These are phyloP conservation scores for Ceratosolen fusciceps DNA, from an alignment of 1,140 invertebrate species.

Conservation along the genomic window DNA sequence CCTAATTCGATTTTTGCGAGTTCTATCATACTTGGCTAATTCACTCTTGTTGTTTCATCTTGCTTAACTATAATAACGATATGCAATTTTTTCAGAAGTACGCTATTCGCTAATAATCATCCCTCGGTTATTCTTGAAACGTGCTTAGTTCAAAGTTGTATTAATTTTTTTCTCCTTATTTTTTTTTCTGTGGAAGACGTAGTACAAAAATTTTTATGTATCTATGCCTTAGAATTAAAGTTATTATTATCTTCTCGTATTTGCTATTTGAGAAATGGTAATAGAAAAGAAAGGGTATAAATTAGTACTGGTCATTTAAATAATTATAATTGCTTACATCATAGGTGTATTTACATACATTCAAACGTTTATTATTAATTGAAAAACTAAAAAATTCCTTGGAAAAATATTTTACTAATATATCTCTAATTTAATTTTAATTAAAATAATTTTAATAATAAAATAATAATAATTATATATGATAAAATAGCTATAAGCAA, in stretches of 20 bases:
- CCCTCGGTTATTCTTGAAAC: conserved; percentile 5
- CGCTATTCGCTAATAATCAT: background rate
- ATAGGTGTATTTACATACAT: background rate
- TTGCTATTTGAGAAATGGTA: background rate
- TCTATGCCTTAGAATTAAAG: background rate
- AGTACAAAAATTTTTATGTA: background rate
- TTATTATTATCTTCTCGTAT: background rate
- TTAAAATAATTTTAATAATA: too few relatives aligned
- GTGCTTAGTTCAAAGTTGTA: background rate
- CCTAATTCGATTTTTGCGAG: conserved; percentile 28
- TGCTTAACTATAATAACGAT: too few relatives aligned
- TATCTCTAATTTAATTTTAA: too few relatives aligned
- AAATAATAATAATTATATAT: too few relatives aligned
- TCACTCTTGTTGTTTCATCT: background rate
- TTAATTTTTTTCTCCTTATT: background rate
- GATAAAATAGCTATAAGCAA: too few relatives aligned
- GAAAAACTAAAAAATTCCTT: background rate
- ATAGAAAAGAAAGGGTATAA: background rate
- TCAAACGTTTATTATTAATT: background rate
- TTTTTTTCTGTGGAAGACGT: background rate
- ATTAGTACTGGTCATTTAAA: background rate
- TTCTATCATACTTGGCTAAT: conserved; percentile 5
- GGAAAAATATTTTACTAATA: background rate
- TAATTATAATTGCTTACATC: background rate
- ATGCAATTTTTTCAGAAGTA: background rate